Conservation (phyloP, 2,113 vertebrate genomes). For the Microcebus griseorufus region DNA sequence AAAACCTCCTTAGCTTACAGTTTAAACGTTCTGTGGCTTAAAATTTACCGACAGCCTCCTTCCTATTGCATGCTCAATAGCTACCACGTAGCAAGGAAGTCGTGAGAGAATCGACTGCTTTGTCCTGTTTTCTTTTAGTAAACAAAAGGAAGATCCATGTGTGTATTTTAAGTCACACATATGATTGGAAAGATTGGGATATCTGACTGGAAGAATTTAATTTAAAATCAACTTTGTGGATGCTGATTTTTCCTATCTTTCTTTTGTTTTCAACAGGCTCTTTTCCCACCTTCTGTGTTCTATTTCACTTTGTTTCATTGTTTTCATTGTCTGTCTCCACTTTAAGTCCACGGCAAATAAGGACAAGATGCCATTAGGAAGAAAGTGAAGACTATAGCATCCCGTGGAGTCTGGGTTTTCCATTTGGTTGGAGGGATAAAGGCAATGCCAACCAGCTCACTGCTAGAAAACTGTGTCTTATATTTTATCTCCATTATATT, state of each 20-base stretch:
- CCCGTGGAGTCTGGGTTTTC: neutral
- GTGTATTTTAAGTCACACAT: neutral
- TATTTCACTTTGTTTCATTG: neutral
- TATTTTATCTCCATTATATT: neutral
- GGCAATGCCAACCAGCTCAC: neutral
- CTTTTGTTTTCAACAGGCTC: neutral
- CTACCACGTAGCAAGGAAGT: neutral
- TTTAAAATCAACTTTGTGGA: neutral
- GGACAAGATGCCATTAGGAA: neutral
- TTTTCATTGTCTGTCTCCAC: neutral
- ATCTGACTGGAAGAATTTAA: conserved; percentile 16
- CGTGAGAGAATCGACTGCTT: neutral
- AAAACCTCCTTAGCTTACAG: neutral
- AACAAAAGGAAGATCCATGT: neutral
- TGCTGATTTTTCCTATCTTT: neutral
- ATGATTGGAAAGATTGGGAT: neutral
- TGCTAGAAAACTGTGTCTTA: neutral
- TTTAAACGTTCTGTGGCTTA: conserved; percentile 22
- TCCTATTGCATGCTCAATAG: neutral
- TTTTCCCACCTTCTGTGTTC: neutral
- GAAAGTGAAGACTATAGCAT: neutral
- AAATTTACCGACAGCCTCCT: conserved; percentile 11
- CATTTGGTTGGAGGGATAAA: neutral
- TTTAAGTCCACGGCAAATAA: neutral
- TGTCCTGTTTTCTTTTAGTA: neutral